A percentile compares a stretch with the other conserved stretches of the same genome.
Evolutionary conservation across 2,797 vertebrate species (phyloP).

Genomic region (Characodon lateralis): DNA sequence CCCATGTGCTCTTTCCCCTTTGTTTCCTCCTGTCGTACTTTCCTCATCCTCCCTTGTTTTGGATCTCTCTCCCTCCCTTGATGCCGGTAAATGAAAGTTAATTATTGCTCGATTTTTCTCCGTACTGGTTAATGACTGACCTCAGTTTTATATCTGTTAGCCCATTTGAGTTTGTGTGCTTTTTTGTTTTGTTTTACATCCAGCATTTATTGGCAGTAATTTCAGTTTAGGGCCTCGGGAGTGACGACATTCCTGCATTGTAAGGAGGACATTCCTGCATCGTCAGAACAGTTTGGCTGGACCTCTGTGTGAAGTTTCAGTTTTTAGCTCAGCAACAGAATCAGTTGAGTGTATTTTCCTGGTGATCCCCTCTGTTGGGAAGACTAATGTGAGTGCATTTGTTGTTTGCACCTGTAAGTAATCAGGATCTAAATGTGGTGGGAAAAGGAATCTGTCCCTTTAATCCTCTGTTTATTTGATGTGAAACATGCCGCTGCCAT

Average conservation of each 20-base stretch:
- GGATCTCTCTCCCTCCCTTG: conserved; percentile 11
- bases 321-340: neutral
- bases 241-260: conserved; percentile 28
- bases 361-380: neutral
- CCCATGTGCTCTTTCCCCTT: neutral
- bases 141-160: conserved; percentile 1
- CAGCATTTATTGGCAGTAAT: conserved; percentile 16
- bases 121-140: conserved; percentile 23
- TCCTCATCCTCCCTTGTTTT: neutral
- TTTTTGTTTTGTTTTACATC: conserved; percentile 6
- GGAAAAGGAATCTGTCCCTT: neutral
- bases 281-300: conserved; percentile 13
- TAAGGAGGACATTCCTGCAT: conserved; percentile 27
- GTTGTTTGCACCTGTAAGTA: conserved; percentile 30
- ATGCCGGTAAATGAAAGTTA: conserved; percentile 35
- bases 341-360: neutral
- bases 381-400: conserved; percentile 8
- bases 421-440: conserved; percentile 10
- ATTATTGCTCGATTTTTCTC: conserved; percentile 40
- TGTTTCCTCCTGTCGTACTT: neutral
- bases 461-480: neutral
- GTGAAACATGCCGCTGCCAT: conserved; percentile 5
- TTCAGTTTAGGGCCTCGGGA: conserved; percentile 19
- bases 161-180: conserved; percentile 1
- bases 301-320: neutral